Evolutionary conservation across 2,797 vertebrate species (phyloP).

Genomic region (Dallia pectoralis): DNA sequence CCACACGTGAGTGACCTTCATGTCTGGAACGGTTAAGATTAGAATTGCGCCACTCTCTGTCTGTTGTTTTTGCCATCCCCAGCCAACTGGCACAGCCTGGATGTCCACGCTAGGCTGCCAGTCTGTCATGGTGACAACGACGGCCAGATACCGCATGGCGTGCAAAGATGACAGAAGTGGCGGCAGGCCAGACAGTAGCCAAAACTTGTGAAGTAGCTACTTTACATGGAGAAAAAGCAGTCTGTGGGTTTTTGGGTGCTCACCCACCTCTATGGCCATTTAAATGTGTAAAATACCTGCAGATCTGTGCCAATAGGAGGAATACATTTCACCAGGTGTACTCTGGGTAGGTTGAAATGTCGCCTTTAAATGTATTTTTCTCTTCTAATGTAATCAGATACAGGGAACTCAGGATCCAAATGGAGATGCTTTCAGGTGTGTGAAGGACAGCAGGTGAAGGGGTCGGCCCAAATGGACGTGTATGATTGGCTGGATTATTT

Average conservation of each 20-base stretch:
- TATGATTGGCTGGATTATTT: too few species aligned
- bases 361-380: not conserved
- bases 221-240: slow-evolving; percentile 26
- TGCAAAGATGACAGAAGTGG: slow-evolving; percentile 69
- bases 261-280: not conserved
- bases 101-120: slow-evolving; percentile 67
- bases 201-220: slow-evolving; percentile 15
- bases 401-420: too few species aligned
- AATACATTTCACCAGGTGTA: not conserved
- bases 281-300: not conserved
- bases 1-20: slow-evolving; percentile 69
- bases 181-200: slow-evolving; percentile 58
- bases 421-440: not conserved
- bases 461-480: too few species aligned
- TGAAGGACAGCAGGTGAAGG: too few species aligned
- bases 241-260: slow-evolving; percentile 11
- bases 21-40: slow-evolving; percentile 75
- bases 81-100: slow-evolving; percentile 76
- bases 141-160: slow-evolving; percentile 69
- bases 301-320: not conserved
- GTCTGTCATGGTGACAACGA: slow-evolving; percentile 75
- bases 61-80: slow-evolving; percentile 57
- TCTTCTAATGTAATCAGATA: not conserved
- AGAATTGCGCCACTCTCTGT: slow-evolving; percentile 73
- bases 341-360: not conserved